These are phyloP conservation scores for Onychomys leucogaster DNA, from an alignment of 2,797 vertebrate species.

Conservation along the genomic window DNA sequence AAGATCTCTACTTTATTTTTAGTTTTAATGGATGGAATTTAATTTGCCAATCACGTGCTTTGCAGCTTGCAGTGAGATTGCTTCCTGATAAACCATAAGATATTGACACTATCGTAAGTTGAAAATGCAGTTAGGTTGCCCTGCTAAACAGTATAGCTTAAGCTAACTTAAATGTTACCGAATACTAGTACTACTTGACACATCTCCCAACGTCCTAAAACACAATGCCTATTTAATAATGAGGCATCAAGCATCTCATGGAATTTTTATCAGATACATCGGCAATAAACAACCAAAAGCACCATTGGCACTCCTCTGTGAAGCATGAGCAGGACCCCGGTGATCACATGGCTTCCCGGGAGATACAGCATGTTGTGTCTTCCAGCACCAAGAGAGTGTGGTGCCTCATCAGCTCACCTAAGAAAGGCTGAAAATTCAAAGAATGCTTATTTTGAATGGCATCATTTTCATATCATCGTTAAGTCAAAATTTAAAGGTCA, in stretches of 20 bases:
- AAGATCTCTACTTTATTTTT: conserved; percentile 41
- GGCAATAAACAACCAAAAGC: not conserved
- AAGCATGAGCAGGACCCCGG: not conserved
- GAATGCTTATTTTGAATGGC: not conserved
- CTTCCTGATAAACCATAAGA: not conserved
- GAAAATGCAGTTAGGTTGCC: not conserved
- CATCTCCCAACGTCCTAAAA: not conserved
- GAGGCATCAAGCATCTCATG: not conserved
- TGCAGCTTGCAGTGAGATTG: not conserved
- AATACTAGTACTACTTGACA: not conserved
- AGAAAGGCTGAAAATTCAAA: not conserved
- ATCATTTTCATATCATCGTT: not conserved
- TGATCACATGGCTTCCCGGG: not conserved
- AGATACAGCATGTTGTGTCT: not conserved
- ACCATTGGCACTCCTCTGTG: not conserved
- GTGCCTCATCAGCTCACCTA: not conserved
- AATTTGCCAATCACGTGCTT: not conserved
- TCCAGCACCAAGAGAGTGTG: not conserved
- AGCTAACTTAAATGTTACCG: not conserved
- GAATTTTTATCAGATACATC: not conserved
- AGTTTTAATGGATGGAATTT: conserved; percentile 33
- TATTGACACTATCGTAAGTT: not conserved
- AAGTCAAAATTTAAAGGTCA: not conserved
- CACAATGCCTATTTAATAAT: not conserved
- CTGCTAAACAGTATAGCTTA: not conserved